Evolutionary conservation across 2,113 vertebrate species (phyloP).

Genomic region (Anser brachyrhynchus): DNA sequence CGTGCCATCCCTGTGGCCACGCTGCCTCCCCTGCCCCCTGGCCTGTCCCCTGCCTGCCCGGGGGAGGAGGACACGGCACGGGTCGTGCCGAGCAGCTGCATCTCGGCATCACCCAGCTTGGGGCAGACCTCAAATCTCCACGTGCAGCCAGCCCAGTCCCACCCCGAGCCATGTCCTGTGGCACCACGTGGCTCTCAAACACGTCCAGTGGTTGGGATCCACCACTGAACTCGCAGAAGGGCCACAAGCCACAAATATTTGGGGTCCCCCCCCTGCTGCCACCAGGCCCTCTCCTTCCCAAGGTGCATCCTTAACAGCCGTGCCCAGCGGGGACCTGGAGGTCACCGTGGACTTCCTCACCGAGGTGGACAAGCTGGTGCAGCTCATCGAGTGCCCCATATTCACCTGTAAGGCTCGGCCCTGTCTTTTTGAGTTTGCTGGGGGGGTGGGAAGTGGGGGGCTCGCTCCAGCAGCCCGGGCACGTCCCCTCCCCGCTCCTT

Average conservation of each 20-base stretch:
- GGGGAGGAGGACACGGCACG: background rate
- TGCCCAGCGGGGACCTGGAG: constrained; percentile 89
- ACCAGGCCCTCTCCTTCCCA: background rate
- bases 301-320: constrained; percentile 69
- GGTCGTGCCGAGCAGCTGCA: background rate
- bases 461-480: background rate
- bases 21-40: background rate
- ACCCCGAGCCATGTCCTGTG: background rate
- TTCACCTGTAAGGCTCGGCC: constrained; percentile 87
- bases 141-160: background rate
- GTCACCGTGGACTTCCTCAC: constrained; percentile 97
- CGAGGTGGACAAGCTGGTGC: constrained; percentile 97
- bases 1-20: fast-evolving
- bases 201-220: background rate
- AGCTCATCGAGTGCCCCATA: constrained; percentile 97
- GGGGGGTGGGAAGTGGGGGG: background rate
- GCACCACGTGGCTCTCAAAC: background rate
- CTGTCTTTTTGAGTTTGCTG: background rate
- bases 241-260: background rate
- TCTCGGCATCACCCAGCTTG: background rate
- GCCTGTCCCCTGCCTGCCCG: background rate
- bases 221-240: no score
- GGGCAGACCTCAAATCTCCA: background rate
- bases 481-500: background rate
- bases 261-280: background rate